Evolutionary conservation across 37 sponge, comb jelly and placozoan genomes (phyloP).

Genomic region (Trichoplax adhaerens): DNA sequence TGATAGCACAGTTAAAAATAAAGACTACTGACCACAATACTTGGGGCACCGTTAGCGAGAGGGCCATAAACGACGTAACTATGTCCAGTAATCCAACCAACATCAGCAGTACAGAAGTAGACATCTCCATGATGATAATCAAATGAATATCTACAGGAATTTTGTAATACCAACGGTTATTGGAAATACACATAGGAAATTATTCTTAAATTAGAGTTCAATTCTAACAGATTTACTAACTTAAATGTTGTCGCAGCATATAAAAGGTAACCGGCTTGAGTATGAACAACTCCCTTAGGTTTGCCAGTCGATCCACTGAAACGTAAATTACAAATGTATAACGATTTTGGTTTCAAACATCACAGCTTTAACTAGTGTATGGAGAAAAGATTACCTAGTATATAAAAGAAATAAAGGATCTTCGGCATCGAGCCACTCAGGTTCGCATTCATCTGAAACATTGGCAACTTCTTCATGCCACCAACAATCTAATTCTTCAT

Average conservation of each 20-base stretch:
- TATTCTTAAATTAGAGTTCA: no score
- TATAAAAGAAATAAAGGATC: no score
- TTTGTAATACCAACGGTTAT: no score
- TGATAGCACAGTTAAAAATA: not conserved
- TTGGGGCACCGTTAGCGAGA: conserved; percentile 13
- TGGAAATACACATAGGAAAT: no score
- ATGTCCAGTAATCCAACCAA: conserved; percentile 16
- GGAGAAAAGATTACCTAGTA: no score
- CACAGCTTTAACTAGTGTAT: no score
- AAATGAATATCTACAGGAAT: conserved; percentile 2
- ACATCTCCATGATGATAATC: conserved; percentile 8
- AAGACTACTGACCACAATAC: not conserved
- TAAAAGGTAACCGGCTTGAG: not conserved
- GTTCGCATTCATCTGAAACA: not conserved
- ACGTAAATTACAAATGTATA: no score
- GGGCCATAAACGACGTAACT: conserved; percentile 14
- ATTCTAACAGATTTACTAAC: not conserved
- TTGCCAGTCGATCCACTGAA: no score
- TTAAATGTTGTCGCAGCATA: not conserved
- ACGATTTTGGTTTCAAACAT: no score
- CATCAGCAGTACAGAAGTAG: conserved; percentile 9
- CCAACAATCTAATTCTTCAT: conserved; percentile 7
- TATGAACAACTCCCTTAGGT: not conserved
- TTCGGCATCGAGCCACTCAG: no score
- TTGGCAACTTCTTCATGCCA: conserved; percentile 8